Conservation (phyloP, 2,797 vertebrate genomes). For the Pseudochirops cupreus region DNA sequence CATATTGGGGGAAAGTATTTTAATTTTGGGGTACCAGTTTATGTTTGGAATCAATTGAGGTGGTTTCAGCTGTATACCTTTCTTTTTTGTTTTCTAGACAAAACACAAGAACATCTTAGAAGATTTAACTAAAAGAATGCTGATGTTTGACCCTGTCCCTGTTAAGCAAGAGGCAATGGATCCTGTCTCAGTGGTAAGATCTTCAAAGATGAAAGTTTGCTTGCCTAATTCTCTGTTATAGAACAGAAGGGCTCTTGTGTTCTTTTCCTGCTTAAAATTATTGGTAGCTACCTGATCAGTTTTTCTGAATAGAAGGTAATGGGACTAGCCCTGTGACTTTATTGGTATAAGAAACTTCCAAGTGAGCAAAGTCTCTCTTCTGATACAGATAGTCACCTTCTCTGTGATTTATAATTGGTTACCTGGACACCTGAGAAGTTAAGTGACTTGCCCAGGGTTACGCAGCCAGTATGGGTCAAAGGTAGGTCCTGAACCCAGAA, state of each 20-base stretch:
- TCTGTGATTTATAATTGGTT: background rate
- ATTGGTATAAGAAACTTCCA: background rate
- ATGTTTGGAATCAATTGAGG: slow-evolving; percentile 6
- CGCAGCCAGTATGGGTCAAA: background rate
- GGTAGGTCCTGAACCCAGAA: background rate
- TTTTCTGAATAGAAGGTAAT: background rate
- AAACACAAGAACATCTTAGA: slow-evolving; percentile 73
- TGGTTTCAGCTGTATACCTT: slow-evolving; percentile 45
- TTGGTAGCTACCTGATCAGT: background rate
- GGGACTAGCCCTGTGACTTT: background rate
- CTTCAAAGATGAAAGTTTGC: slow-evolving; percentile 12
- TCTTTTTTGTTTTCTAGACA: slow-evolving; percentile 72
- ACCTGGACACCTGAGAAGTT: background rate
- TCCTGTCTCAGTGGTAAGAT: slow-evolving; percentile 91
- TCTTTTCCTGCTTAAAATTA: background rate
- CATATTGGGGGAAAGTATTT: background rate
- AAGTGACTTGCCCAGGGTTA: background rate
- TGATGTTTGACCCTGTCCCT: slow-evolving; percentile 97
- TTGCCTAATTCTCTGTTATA: background rate
- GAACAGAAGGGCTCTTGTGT: background rate
- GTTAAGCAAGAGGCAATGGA: slow-evolving; percentile 96
- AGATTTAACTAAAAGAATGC: slow-evolving; percentile 91
- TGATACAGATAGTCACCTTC: background rate
- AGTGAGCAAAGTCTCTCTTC: background rate
- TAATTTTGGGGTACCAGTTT: slow-evolving; percentile 37